Base-by-base conservation (phyloP, 2,888 invertebrate species). In the Parnassius mnemosyne region DNA sequence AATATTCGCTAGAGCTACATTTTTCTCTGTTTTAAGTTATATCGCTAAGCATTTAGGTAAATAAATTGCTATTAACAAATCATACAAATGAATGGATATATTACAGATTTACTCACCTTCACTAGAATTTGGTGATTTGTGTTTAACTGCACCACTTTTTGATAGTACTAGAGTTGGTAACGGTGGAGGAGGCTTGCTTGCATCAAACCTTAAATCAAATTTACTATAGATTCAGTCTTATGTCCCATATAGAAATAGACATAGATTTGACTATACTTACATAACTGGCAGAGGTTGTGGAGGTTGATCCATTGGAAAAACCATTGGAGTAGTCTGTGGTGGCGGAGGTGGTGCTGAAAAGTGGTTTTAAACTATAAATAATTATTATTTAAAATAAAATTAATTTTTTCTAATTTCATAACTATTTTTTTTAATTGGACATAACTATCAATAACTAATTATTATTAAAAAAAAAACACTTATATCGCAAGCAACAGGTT, bases 151-250 rank as follows among this genome's bases (percentile, higher is more conserved):
- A 49, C 69, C 69, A 68, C 64, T 77, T 64, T 66, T 71, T 13
- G 68, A 41, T 54, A 68, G 67, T 42, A 66, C 53, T 34, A 64
- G 70, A 53, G 65, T 54, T 9, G 75, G 74, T 34, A 84, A 56
- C 20, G 80, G 76, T 1, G 88, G 88, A 3, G 89, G 89, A 10
- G 88, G 89, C 56, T 71, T 77, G 43, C 76, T 80, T 1, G 83
- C 76, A 68, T 87, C 85, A 72, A 83, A 85, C 57, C 87, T 87
- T 60, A 44, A 64, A 64, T 34, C 34, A 34, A 7, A 34, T 34
- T 34, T 7, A 34, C 5, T 34, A 34, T 7, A 5, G 34, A 7
- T 34, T 34, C 7, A 34, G 5, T 16, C 58, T 47, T 57, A 50
- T 53, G 3, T 54, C 25, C 41, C 53, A 11, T 47, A 13, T 44